Conservation (phyloP, 2,888 invertebrate genomes). For the Hedychridium roseum region DNA sequence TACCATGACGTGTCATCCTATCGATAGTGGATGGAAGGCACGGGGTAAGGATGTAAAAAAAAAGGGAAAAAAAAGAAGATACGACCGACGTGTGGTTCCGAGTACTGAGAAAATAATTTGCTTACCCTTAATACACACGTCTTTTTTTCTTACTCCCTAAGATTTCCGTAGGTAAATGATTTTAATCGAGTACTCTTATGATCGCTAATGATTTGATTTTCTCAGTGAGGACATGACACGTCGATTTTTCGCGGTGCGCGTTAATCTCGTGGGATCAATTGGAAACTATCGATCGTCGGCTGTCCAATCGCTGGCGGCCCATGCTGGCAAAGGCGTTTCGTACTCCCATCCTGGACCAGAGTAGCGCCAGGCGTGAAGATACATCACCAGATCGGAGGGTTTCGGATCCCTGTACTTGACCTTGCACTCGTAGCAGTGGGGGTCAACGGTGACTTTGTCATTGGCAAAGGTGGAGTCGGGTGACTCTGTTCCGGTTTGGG, state of each 20-base stretch:
- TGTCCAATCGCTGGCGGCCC: slow-evolving; percentile 89
- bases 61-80: slow-evolving; percentile 9
- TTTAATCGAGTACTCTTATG: no score
- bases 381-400: slow-evolving; percentile 92
- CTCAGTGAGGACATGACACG: no score
- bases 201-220: not conserved
- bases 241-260: no score
- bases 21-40: slow-evolving; percentile 60
- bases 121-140: no score
- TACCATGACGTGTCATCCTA: no score
- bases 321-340: slow-evolving; percentile 89
- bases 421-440: slow-evolving; percentile 93
- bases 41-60: slow-evolving; percentile 55
- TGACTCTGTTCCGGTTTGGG: slow-evolving; percentile 84
- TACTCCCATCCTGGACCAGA: slow-evolving; percentile 95
- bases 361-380: slow-evolving; percentile 94
- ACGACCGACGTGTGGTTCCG: no score
- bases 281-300: slow-evolving; percentile 71
- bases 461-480: slow-evolving; percentile 74
- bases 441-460: slow-evolving; percentile 80
- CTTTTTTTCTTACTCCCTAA: no score
- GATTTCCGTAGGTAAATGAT: no score
- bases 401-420: slow-evolving; percentile 91
- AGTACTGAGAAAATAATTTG: no score
- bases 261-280: no score